A percentile compares a stretch with the other conserved stretches of the same genome.
Conservation (phyloP, 2,888 invertebrate species). For the Drepanosiphum platanoidis region DNA sequence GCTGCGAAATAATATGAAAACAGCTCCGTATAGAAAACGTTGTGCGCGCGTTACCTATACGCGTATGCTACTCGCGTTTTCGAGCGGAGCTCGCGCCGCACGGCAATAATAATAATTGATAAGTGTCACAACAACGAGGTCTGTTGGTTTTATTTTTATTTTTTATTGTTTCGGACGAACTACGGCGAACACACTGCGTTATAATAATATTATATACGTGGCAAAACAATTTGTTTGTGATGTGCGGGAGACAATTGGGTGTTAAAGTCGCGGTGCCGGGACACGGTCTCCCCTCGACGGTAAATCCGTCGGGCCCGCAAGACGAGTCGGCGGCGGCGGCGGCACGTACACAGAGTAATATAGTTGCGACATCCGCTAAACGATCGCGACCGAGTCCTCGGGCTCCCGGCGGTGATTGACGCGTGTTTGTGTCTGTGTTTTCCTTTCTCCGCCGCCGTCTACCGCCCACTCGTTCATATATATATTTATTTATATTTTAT, state of each 20-base stretch:
- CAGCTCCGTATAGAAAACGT: no score
- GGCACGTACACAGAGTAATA: neutral
- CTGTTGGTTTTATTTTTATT: neutral
- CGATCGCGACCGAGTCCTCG: neutral
- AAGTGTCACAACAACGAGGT: constrained; percentile 13
- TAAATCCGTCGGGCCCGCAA: constrained; percentile 2
- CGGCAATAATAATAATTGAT: neutral
- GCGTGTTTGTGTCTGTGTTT: neutral
- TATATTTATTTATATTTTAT: no score
- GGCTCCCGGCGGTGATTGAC: constrained; percentile 18
- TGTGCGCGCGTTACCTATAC: no score
- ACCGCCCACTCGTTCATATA: neutral
- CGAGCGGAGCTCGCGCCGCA: neutral
- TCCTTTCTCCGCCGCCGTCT: neutral
- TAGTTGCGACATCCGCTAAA: constrained; percentile 52
- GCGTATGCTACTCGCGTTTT: neutral
- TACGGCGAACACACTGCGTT: no score
- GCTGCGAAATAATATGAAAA: no score
- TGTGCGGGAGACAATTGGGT: constrained; percentile 23
- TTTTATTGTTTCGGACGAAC: constrained; percentile 11
- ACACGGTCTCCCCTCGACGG: neutral
- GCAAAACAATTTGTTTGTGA: constrained; percentile 16
- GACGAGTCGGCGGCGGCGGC: neutral
- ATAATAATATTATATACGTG: constrained; percentile 9
- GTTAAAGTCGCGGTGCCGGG: neutral